phyloP scores from a whole-genome alignment of 2,113 vertebrate genomes.

The Xenotilapia caudafasciata region DNA sequence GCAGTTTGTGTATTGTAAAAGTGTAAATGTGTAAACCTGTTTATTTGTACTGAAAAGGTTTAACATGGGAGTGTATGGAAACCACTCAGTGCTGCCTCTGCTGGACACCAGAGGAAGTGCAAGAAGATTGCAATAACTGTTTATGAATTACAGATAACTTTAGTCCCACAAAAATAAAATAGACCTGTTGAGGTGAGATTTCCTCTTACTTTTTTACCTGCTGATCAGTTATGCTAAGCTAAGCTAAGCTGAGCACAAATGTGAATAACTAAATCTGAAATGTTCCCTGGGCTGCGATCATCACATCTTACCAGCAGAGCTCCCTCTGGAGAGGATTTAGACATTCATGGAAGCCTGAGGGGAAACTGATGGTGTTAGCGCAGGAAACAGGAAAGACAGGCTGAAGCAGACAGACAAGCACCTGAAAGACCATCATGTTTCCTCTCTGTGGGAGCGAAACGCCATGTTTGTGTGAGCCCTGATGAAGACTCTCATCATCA shows the following conservation, averaged over 20 bases:
- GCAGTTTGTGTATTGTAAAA: background rate
- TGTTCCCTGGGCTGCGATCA: background rate
- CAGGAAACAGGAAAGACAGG: background rate
- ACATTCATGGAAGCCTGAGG: background rate
- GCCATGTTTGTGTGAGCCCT: background rate
- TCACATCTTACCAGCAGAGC: background rate
- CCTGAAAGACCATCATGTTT: background rate
- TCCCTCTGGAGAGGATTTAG: background rate
- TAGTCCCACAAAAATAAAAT: background rate
- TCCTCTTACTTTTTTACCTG: background rate
- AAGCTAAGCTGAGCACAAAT: background rate
- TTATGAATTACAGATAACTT: background rate
- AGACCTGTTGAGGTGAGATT: background rate
- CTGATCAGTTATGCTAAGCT: background rate
- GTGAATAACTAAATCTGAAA: background rate
- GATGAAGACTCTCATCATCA: background rate
- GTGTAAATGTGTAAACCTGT: background rate
- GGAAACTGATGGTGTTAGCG: background rate
- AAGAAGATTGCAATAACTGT: background rate
- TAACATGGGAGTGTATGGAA: background rate
- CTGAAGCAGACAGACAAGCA: background rate
- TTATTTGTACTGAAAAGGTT: background rate
- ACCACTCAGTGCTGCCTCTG: background rate
- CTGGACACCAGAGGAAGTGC: background rate
- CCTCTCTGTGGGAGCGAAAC: background rate